Percentiles rank a stretch among this genome's conserved stretches.
Conservation (phyloP, 1,140 invertebrate genomes). For the Diachasma alloeum region DNA sequence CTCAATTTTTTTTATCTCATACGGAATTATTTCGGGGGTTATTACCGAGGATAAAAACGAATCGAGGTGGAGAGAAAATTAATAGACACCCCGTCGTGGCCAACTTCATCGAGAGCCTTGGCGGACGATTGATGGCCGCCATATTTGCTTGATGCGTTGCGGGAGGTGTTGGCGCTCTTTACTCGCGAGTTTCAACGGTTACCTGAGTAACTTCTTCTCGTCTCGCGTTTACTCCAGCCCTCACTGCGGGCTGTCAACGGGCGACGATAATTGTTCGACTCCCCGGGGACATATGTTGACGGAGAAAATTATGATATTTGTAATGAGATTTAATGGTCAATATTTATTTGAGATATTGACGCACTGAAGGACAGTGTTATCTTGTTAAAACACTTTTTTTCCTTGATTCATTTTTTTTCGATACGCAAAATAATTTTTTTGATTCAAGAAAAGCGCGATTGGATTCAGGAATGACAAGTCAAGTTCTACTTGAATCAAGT, state of each 20-base stretch:
- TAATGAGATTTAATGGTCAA: background rate
- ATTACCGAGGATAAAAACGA: background rate
- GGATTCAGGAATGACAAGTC: too few relatives aligned
- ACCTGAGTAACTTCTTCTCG: background rate
- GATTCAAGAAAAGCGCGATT: too few relatives aligned
- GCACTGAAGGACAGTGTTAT: too few relatives aligned
- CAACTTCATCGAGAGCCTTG: conserved; percentile 39
- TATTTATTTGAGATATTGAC: background rate
- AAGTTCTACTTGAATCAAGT: too few relatives aligned
- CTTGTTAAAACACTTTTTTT: too few relatives aligned
- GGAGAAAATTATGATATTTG: conserved; percentile 21
- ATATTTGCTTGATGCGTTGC: conserved; percentile 51
- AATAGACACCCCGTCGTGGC: conserved; percentile 50
- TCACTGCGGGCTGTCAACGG: conserved; percentile 49
- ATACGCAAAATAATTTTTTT: too few relatives aligned
- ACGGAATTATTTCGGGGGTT: background rate
- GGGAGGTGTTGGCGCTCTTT: conserved; percentile 4
- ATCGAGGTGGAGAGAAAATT: conserved; percentile 30
- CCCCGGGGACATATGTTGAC: conserved; percentile 20
- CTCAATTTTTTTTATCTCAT: background rate
- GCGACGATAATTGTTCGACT: conserved; percentile 49
- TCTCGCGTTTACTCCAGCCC: conserved; percentile 11
- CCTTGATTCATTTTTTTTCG: too few relatives aligned
- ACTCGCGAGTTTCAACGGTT: background rate
- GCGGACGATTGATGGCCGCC: conserved; percentile 51